These are phyloP conservation scores for Ceratitis capitata DNA, from an alignment of 1,140 invertebrate genomes.

Conservation along the genomic window DNA sequence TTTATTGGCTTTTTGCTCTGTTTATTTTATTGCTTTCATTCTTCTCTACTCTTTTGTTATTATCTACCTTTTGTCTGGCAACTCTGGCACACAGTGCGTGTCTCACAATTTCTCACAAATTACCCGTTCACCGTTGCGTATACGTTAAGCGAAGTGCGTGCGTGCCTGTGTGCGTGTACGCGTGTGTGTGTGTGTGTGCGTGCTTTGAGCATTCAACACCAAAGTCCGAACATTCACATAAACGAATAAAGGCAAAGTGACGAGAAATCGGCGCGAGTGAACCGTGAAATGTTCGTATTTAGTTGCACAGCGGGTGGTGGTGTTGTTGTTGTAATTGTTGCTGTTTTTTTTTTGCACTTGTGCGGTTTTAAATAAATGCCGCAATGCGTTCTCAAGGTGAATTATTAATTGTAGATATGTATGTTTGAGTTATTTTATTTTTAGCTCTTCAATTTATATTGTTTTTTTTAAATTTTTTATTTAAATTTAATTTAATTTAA, in stretches of 20 bases:
- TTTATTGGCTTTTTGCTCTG: background rate
- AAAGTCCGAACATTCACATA: background rate
- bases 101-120: no score
- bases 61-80: background rate
- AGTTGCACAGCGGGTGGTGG: slow-evolving; percentile 7
- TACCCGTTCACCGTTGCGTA: background rate
- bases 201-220: no score
- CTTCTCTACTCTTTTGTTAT: background rate
- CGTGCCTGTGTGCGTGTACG: background rate
- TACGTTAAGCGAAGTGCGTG: slow-evolving; percentile 21
- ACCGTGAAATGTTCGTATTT: slow-evolving; percentile 16
- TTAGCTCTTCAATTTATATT: no score
- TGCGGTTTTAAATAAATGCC: background rate
- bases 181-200: background rate
- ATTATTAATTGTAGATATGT: background rate
- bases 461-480: no score
- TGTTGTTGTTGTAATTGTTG: background rate
- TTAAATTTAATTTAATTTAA: no score
- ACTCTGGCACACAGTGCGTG: background rate
- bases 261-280: slow-evolving; percentile 24
- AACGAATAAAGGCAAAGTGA: background rate
- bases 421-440: background rate
- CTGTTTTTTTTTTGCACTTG: slow-evolving; percentile 15
- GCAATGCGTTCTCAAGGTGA: background rate
- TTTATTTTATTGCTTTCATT: slow-evolving; percentile 18